phyloP scores from a whole-genome alignment of 2,888 invertebrate genomes.

The Schizaphis graminum region DNA sequence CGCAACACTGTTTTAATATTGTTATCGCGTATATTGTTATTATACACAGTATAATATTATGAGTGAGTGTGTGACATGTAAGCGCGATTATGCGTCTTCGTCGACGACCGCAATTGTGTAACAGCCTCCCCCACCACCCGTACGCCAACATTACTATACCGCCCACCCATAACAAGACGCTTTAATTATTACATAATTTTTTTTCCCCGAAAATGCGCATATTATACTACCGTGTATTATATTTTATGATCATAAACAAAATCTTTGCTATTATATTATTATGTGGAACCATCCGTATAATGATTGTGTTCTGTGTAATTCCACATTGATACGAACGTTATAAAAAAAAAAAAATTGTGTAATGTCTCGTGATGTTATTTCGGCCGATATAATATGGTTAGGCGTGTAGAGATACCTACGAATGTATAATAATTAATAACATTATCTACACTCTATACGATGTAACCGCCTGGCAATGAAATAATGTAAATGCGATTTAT shows the following conservation, averaged over 20 bases:
- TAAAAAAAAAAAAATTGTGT: not conserved
- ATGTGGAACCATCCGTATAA: not conserved
- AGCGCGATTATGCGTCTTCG: conserved; percentile 12
- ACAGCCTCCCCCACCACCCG: not conserved
- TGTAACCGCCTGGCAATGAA: not conserved
- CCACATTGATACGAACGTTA: not conserved
- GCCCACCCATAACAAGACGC: not conserved
- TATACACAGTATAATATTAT: not conserved
- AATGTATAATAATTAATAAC: not conserved
- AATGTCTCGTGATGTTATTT: not conserved
- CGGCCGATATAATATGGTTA: not conserved
- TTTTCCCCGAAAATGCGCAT: not conserved
- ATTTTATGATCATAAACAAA: not conserved
- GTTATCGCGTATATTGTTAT: conserved; percentile 11
- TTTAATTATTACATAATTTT: not conserved
- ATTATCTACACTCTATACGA: not conserved
- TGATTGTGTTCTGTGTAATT: not conserved
- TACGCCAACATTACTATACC: not conserved
- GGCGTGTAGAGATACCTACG: not conserved
- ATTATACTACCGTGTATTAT: not conserved
- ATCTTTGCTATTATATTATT: not conserved
- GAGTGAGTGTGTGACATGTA: not conserved
- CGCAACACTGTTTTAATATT: conserved; percentile 14
- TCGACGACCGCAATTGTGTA: not conserved
- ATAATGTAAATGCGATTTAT: not conserved